Percentiles rank a stretch among this genome's conserved stretches.
These are phyloP conservation scores for Drosophila jambulina DNA, from an alignment of 1,140 invertebrate species.

Conservation along the genomic window DNA sequence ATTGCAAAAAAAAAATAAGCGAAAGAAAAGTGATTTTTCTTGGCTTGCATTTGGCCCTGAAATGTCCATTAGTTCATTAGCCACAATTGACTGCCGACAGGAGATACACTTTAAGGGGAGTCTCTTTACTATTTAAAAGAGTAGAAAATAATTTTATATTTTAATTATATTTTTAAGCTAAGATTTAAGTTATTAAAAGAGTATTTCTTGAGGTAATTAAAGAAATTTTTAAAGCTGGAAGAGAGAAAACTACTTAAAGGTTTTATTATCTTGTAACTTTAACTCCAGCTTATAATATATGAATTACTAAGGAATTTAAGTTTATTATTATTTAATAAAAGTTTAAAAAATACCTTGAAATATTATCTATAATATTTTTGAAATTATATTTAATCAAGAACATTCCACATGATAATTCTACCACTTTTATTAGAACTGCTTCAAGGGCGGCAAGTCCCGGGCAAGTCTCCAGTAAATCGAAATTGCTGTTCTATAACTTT, in stretches of 20 bases:
- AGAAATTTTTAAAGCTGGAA: background rate
- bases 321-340: background rate
- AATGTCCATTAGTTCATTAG: slow-evolving; percentile 68
- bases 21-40: slow-evolving; percentile 34
- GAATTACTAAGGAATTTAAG: background rate
- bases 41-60: slow-evolving; percentile 51
- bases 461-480: slow-evolving; percentile 15
- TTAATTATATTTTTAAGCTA: background rate
- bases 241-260: background rate
- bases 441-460: slow-evolving; percentile 14
- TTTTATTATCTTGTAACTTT: background rate
- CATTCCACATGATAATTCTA: background rate
- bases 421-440: background rate
- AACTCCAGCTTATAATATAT: background rate
- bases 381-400: background rate
- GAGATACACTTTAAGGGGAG: slow-evolving; percentile 5
- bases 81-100: slow-evolving; percentile 53
- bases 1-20: background rate
- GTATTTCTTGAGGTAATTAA: background rate
- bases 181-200: background rate
- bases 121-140: background rate
- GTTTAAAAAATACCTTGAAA: background rate
- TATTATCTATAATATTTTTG: background rate
- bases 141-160: background rate
- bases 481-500: slow-evolving; percentile 38